These are phyloP conservation scores for Australoheros scitulus DNA, from an alignment of 2,113 vertebrate genomes.

Conservation along the genomic window DNA sequence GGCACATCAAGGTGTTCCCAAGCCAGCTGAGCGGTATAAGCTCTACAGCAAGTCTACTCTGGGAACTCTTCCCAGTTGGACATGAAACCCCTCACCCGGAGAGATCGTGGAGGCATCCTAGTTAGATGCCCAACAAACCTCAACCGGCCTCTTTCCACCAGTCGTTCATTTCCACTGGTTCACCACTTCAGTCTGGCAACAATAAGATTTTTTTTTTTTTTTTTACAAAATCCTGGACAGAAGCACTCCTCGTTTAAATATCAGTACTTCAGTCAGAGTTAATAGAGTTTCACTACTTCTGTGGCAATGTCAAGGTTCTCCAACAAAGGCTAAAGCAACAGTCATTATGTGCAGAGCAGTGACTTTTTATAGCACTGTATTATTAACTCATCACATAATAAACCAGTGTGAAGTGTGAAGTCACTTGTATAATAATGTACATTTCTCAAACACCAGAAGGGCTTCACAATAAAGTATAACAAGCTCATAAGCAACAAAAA, in stretches of 20 bases:
- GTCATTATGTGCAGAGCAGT: background rate
- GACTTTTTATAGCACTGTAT: constrained; percentile 45
- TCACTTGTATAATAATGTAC: background rate
- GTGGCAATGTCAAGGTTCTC: background rate
- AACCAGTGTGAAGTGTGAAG: constrained; percentile 5
- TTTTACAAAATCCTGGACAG: background rate
- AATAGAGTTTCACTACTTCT: background rate
- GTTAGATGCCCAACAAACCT: background rate
- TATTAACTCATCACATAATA: constrained; percentile 31
- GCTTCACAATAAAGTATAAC: background rate
- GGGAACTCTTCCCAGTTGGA: background rate
- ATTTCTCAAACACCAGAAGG: background rate
- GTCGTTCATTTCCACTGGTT: background rate
- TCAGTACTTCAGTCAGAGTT: background rate
- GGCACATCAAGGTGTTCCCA: background rate
- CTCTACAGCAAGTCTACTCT: background rate
- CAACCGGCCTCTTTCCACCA: background rate
- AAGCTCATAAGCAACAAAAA: background rate
- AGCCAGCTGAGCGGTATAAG: background rate
- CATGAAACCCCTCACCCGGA: background rate
- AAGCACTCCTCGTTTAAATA: background rate
- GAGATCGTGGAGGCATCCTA: background rate
- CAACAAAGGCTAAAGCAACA: background rate
- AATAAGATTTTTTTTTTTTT: too few species aligned
- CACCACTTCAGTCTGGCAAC: too few species aligned